Conservation (phyloP, 2,888 invertebrate species). For the Dolomedes plantarius region DNA sequence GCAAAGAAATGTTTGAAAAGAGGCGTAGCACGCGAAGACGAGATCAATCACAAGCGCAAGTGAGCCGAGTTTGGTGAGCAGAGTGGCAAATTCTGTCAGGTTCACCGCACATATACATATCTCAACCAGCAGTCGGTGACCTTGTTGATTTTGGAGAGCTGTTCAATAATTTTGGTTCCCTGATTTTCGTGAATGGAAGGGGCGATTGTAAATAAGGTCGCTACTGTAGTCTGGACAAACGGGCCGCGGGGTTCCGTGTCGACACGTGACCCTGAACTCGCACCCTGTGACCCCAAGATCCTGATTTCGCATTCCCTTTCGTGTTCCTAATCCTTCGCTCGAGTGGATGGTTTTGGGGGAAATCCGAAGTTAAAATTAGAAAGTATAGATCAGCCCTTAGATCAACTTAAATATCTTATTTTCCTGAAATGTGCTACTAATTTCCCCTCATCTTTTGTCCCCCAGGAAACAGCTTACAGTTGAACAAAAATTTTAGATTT, state of each 20-base stretch:
- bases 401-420: no score
- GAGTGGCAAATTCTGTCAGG: slow-evolving; percentile 53
- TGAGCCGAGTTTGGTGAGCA: slow-evolving; percentile 14
- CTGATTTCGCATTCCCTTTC: neutral
- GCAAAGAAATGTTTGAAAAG: neutral
- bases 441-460: no score
- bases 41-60: slow-evolving; percentile 12
- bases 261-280: slow-evolving; percentile 50
- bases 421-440: no score
- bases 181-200: slow-evolving; percentile 41
- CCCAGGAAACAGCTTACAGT: no score
- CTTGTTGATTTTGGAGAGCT: slow-evolving; percentile 60
- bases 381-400: no score
- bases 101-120: slow-evolving; percentile 58
- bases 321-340: neutral
- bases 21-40: slow-evolving; percentile 36
- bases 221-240: slow-evolving; percentile 55
- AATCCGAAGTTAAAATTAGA: neutral
- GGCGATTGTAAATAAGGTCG: slow-evolving; percentile 43
- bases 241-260: slow-evolving; percentile 54
- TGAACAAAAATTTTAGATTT: no score
- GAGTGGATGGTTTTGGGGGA: neutral
- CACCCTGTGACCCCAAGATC: slow-evolving; percentile 19
- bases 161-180: slow-evolving; percentile 62
- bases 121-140: slow-evolving; percentile 40